Conservation (phyloP, 2,797 vertebrate species). For the Anniella stebbinsi region DNA sequence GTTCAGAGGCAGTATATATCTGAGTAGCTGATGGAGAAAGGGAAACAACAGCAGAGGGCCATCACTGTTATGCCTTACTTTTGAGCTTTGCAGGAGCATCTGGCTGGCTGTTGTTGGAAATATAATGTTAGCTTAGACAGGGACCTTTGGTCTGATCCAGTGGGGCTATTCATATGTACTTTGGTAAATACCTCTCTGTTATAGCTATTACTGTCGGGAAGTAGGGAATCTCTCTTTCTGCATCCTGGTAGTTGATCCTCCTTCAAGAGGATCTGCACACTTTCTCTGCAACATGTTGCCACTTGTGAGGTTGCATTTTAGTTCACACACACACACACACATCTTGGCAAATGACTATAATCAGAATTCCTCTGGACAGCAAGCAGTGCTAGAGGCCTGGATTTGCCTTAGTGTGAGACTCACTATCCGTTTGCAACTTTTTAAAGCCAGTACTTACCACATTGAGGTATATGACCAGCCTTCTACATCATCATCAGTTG, state of each 20-base stretch:
- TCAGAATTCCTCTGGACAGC: neutral
- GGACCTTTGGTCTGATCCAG: neutral
- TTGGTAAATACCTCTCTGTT: neutral
- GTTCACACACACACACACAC: neutral
- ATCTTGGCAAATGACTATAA: neutral
- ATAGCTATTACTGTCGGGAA: neutral
- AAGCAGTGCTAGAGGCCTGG: too few species aligned
- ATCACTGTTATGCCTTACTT: too few species aligned
- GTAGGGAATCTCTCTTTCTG: neutral
- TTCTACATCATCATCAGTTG: too few species aligned
- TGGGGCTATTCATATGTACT: neutral
- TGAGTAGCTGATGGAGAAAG: too few species aligned
- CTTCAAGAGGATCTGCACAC: neutral
- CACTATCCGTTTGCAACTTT: neutral
- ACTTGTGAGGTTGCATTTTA: too few species aligned
- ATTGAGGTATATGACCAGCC: neutral
- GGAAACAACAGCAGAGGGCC: too few species aligned
- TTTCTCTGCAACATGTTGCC: too few species aligned
- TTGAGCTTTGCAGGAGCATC: too few species aligned
- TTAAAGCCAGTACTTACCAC: neutral
- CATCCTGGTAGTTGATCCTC: neutral
- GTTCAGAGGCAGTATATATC: too few species aligned
- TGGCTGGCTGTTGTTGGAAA: too few species aligned
- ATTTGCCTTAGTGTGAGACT: neutral
- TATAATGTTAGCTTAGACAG: too few species aligned